phyloP scores from a whole-genome alignment of 2,113 vertebrate species.

The Conger conger region DNA sequence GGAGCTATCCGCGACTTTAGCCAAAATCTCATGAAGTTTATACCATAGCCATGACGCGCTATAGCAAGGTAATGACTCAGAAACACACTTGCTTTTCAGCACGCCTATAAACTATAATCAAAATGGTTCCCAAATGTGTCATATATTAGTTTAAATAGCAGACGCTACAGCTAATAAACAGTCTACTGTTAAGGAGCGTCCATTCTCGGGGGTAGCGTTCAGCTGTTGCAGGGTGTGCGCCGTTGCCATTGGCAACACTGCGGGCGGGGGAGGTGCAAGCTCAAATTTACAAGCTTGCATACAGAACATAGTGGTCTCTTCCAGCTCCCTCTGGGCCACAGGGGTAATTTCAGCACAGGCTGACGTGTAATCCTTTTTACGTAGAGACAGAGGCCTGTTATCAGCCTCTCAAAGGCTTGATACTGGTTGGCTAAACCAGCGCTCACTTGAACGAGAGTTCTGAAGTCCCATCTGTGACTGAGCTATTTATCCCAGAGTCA shows the following conservation, averaged over 20 bases:
- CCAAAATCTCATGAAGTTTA: neutral
- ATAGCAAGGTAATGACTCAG: neutral
- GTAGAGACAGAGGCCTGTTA: neutral
- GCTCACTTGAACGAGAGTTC: neutral
- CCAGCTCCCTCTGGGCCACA: neutral
- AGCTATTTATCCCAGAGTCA: neutral
- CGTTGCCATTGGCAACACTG: neutral
- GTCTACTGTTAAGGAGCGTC: neutral
- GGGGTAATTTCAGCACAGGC: neutral
- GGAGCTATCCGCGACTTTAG: neutral
- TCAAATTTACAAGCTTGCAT: constrained; percentile 12
- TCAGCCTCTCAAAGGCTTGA: neutral
- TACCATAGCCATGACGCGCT: neutral
- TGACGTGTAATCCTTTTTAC: neutral
- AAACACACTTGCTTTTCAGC: neutral
- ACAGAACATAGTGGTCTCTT: constrained; percentile 7
- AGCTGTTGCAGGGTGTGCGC: neutral
- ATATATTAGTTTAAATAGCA: neutral
- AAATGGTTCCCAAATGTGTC: neutral
- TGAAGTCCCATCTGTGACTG: neutral
- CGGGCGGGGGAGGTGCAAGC: neutral
- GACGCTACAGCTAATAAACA: neutral
- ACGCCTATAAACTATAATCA: neutral
- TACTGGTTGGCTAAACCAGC: neutral
- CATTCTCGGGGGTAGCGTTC: neutral